Percentiles rank a stretch among this genome's conserved stretches.
These are phyloP conservation scores for Eupleurogrammus muticus DNA, from an alignment of 2,797 vertebrate species.

Conservation along the genomic window DNA sequence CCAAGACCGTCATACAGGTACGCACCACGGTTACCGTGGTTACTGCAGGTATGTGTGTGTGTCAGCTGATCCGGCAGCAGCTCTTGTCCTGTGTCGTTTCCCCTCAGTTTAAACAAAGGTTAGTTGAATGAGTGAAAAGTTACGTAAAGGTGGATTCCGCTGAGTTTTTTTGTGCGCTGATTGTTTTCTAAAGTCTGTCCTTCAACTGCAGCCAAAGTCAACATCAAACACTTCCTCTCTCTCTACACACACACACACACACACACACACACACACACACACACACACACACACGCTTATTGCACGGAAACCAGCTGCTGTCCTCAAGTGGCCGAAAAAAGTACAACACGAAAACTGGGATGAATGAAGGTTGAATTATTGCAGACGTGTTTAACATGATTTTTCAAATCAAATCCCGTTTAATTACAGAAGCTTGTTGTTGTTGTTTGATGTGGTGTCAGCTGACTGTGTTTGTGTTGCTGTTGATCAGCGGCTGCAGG, in stretches of 20 bases:
- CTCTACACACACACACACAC: slow-evolving; percentile 12
- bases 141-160: slow-evolving; percentile 39
- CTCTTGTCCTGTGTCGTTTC: slow-evolving; percentile 1
- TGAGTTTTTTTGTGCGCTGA: slow-evolving; percentile 27
- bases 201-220: slow-evolving; percentile 61
- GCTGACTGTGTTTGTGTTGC: background rate
- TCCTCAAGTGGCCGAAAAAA: slow-evolving; percentile 28
- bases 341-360: background rate
- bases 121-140: slow-evolving; percentile 31
- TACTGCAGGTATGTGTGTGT: background rate
- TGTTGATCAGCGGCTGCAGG: slow-evolving; percentile 85
- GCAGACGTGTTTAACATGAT: no score
- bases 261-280: slow-evolving; percentile 16
- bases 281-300: background rate
- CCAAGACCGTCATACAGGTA: slow-evolving; percentile 79
- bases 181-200: slow-evolving; percentile 42
- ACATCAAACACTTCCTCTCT: slow-evolving; percentile 44
- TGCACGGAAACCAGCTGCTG: background rate
- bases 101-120: slow-evolving; percentile 26
- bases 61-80: no score
- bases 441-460: no score
- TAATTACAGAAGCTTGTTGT: no score
- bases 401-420: no score
- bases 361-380: no score
- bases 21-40: background rate